phyloP scores from a whole-genome alignment of 2,888 invertebrate genomes.

The Athetis lepigone region DNA sequence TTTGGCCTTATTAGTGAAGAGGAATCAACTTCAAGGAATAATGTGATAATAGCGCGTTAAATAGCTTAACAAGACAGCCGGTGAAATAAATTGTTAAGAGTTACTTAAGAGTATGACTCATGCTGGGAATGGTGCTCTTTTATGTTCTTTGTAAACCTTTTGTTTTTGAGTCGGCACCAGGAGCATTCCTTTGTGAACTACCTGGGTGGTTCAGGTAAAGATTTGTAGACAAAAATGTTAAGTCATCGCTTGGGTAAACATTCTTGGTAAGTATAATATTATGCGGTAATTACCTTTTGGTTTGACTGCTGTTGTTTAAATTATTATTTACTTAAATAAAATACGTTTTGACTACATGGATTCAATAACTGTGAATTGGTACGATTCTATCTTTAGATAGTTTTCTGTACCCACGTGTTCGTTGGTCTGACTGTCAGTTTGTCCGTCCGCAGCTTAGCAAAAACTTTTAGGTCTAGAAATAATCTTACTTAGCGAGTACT shows the following conservation, averaged over 20 bases:
- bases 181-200: constrained; percentile 46
- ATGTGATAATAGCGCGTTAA: constrained; percentile 12
- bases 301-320: background rate
- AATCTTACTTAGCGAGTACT: too few species aligned
- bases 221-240: constrained; percentile 52
- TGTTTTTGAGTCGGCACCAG: constrained; percentile 38
- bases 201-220: constrained; percentile 58
- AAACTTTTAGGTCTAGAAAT: too few species aligned
- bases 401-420: too few species aligned
- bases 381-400: too few species aligned
- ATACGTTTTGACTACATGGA: too few species aligned
- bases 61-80: constrained; percentile 42
- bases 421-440: too few species aligned
- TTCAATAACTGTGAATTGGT: too few species aligned
- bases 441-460: too few species aligned
- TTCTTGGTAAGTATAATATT: constrained; percentile 56
- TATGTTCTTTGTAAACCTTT: constrained; percentile 35
- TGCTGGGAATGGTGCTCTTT: constrained; percentile 46
- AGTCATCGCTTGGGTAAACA: constrained; percentile 50
- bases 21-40: constrained; percentile 29
- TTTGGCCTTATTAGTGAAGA: constrained; percentile 13
- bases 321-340: background rate
- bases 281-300: constrained; percentile 23
- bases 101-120: constrained; percentile 49
- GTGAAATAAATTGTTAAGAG: constrained; percentile 41